A percentile compares a stretch with the other conserved stretches of the same genome.
phyloP scores from a whole-genome alignment of 2,797 vertebrate species.

The Poecilia wingei region DNA sequence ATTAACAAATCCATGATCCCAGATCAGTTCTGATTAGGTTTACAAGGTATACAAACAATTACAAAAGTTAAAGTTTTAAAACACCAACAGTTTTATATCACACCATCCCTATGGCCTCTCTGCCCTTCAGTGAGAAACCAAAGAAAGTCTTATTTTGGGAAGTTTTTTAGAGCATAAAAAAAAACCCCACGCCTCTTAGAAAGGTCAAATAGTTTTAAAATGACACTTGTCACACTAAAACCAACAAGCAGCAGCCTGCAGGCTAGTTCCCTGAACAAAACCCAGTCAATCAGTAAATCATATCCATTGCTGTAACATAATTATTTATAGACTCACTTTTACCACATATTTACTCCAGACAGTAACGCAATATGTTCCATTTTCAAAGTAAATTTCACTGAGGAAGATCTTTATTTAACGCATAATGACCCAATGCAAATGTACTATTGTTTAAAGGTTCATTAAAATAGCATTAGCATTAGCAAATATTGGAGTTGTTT shows the following conservation, averaged over 20 bases:
- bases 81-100: neutral
- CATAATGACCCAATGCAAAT: neutral
- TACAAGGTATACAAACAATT: neutral
- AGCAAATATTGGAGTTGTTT: neutral
- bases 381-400: neutral
- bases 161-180: neutral
- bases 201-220: neutral
- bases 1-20: slow-evolving; percentile 8
- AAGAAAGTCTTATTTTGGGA: neutral
- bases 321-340: neutral
- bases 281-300: neutral
- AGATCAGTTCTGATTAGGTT: neutral
- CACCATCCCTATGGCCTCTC: neutral
- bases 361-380: neutral
- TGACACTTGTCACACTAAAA: neutral
- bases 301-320: neutral
- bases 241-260: neutral
- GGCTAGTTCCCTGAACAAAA: neutral
- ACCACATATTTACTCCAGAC: neutral
- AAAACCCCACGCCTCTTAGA: neutral
- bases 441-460: neutral
- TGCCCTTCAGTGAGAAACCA: neutral
- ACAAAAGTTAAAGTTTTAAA: neutral
- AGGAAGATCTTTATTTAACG: neutral
- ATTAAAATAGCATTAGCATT: neutral